Percentiles rank a stretch among this genome's conserved stretches.
These are phyloP conservation scores for Tetragonula carbonaria DNA, from an alignment of 2,888 invertebrate genomes.

Conservation along the genomic window DNA sequence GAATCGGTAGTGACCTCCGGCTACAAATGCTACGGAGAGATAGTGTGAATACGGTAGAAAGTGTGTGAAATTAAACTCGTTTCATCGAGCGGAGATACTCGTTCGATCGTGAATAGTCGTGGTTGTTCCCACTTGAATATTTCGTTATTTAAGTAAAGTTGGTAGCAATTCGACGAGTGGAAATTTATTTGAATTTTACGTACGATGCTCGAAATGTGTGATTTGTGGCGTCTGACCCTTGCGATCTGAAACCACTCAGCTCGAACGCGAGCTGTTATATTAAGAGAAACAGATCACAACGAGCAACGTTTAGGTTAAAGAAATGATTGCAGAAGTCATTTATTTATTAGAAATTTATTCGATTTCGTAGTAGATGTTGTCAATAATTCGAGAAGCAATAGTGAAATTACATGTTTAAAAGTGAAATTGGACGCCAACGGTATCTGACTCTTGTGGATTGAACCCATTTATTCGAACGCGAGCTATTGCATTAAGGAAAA, in stretches of 20 bases:
- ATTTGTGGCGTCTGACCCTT: not conserved
- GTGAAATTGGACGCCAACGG: not conserved
- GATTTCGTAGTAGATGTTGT: too few relatives aligned
- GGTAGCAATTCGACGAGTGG: not conserved
- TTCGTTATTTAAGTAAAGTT: too few relatives aligned
- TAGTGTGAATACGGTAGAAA: too few relatives aligned
- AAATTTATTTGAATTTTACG: not conserved
- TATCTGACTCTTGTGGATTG: not conserved
- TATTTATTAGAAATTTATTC: too few relatives aligned
- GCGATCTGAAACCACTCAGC: not conserved
- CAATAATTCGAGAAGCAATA: too few relatives aligned
- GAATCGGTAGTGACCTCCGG: conserved; percentile 10
- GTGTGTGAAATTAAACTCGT: not conserved
- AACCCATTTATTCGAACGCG: not conserved
- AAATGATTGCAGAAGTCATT: too few relatives aligned
- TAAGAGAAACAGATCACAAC: too few relatives aligned
- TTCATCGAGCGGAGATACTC: not conserved
- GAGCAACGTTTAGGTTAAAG: too few relatives aligned
- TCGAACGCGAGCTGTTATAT: too few relatives aligned
- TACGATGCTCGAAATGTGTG: not conserved
- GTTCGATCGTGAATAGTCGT: not conserved
- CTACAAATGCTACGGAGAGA: not conserved
- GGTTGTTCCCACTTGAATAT: not conserved
- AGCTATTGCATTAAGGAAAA: not conserved
- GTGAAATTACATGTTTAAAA: too few relatives aligned